Percentiles rank a stretch among this genome's conserved stretches.
These are phyloP conservation scores for Bradysia coprophila DNA, from an alignment of 1,140 invertebrate species.

Conservation along the genomic window DNA sequence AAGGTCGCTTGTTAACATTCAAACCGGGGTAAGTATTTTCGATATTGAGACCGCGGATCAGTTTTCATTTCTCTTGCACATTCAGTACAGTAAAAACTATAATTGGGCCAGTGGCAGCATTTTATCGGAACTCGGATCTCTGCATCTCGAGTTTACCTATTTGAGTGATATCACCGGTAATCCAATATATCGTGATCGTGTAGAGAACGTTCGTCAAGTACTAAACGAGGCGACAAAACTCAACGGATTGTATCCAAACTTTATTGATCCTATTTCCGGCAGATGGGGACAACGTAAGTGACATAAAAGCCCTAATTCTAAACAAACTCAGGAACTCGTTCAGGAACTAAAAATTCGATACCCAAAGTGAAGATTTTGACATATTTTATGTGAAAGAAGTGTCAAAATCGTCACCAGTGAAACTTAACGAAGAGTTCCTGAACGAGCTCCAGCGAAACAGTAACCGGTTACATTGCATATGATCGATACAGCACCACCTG, in stretches of 20 bases:
- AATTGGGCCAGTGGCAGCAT: slow-evolving; percentile 97
- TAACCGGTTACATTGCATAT: too few species aligned
- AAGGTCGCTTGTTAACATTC: slow-evolving; percentile 71
- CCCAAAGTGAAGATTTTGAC: too few species aligned
- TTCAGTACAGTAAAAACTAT: slow-evolving; percentile 80
- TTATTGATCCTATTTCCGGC: slow-evolving; percentile 88
- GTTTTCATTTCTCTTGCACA: slow-evolving; percentile 16
- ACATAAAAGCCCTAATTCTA: too few species aligned
- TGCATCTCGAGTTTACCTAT: slow-evolving; percentile 94
- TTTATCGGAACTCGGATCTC: slow-evolving; percentile 89
- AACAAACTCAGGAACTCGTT: too few species aligned
- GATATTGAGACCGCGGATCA: background rate
- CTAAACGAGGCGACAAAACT: slow-evolving; percentile 76
- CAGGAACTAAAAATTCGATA: too few species aligned
- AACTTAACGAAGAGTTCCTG: too few species aligned
- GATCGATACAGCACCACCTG: too few species aligned
- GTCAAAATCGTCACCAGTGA: too few species aligned
- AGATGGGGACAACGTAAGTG: slow-evolving; percentile 95
- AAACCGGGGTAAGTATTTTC: slow-evolving; percentile 11
- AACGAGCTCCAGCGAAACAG: too few species aligned
- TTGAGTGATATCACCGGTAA: slow-evolving; percentile 89
- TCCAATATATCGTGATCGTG: slow-evolving; percentile 71
- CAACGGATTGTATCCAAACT: slow-evolving; percentile 91
- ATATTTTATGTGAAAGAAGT: too few species aligned
- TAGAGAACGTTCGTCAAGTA: slow-evolving; percentile 66